Percentiles rank a stretch among this genome's conserved stretches.
Evolutionary conservation across 2,797 vertebrate species (phyloP).

Genomic region (Danio kyathit): DNA sequence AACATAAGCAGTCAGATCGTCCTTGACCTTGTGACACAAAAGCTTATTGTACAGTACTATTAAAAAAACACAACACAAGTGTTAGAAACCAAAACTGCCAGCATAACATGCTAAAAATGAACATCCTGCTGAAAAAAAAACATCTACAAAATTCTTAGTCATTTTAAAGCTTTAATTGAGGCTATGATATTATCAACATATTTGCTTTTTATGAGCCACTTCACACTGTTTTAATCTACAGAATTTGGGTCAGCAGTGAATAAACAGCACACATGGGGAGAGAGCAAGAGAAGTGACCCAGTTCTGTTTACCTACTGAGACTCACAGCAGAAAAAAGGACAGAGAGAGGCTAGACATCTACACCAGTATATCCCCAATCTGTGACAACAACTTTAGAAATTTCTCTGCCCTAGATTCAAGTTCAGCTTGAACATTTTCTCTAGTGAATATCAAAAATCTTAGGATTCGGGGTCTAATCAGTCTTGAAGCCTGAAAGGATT

Average conservation of each 20-base stretch:
- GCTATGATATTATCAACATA: slow-evolving; percentile 18
- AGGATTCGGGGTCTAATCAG: no score
- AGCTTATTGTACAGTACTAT: not conserved
- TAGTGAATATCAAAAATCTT: not conserved
- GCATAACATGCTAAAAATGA: not conserved
- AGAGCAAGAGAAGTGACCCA: slow-evolving; percentile 79
- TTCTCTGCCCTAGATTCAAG: slow-evolving; percentile 15
- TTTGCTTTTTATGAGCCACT: slow-evolving; percentile 14
- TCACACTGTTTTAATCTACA: slow-evolving; percentile 25
- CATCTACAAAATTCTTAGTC: not conserved
- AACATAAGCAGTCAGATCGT: not conserved
- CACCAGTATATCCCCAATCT: not conserved
- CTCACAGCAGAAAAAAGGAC: slow-evolving; percentile 14
- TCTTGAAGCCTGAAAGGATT: no score
- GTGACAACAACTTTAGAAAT: not conserved
- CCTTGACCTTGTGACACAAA: not conserved
- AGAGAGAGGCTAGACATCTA: slow-evolving; percentile 51
- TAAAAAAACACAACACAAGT: not conserved
- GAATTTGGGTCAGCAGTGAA: slow-evolving; percentile 70
- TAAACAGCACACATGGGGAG: slow-evolving; percentile 74
- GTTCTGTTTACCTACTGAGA: slow-evolving; percentile 77
- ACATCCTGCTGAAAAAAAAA: not conserved
- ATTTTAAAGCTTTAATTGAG: not conserved
- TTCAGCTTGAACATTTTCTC: not conserved
- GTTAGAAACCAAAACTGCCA: not conserved